Conservation (phyloP, 2,888 invertebrate genomes). For the Pandemis corylana region DNA sequence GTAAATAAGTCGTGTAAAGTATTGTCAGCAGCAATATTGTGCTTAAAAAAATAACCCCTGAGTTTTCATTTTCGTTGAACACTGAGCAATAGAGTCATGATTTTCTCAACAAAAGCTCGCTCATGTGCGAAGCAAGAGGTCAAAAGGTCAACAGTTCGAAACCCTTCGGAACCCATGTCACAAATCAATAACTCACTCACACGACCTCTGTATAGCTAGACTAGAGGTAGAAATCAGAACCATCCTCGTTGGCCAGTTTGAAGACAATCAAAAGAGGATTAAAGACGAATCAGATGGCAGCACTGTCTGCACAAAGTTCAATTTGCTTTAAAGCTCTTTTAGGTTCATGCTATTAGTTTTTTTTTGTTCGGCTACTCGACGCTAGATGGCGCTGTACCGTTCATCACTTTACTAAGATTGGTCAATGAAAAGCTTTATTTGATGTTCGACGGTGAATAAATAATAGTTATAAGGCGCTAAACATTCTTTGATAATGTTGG, state of each 20-base stretch:
- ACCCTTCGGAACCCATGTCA: background rate
- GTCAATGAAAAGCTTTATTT: background rate
- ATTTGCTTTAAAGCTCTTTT: background rate
- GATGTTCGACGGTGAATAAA: background rate
- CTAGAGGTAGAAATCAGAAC: background rate
- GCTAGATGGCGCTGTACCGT: conserved; percentile 19
- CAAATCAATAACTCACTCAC: conserved; percentile 17
- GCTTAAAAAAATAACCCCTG: background rate
- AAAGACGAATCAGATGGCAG: conserved; percentile 24
- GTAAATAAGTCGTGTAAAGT: background rate
- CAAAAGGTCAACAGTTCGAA: conserved; percentile 8
- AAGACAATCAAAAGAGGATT: background rate
- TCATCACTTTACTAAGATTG: background rate
- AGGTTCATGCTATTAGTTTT: background rate
- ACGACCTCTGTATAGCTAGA: conserved; percentile 18
- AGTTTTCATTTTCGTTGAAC: background rate
- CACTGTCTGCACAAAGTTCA: background rate
- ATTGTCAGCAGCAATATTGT: background rate
- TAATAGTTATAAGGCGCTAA: background rate
- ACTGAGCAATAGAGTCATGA: conserved; percentile 1
- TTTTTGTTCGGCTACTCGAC: conserved; percentile 33
- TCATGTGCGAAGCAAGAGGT: background rate
- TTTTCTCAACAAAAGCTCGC: background rate
- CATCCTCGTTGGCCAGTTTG: background rate
- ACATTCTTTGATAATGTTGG: background rate